Conservation (phyloP, 1,140 invertebrate species). For the Hesperophylax magnus region DNA sequence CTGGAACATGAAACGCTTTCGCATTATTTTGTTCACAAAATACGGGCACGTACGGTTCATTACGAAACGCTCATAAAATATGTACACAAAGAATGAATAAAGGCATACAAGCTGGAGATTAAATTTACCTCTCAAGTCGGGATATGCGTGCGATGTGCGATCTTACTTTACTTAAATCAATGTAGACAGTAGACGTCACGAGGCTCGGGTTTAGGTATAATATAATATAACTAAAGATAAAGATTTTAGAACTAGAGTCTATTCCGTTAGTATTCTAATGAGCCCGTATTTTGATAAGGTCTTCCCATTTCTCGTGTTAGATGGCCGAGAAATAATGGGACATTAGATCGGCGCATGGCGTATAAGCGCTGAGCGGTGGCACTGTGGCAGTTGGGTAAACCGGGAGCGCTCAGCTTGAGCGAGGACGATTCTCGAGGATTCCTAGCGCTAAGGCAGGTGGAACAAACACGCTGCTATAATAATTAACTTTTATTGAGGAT, state of each 20-base stretch:
- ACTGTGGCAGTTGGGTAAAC: no score
- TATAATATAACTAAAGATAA: no score
- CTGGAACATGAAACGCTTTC: constrained; percentile 29
- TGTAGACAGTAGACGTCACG: neutral
- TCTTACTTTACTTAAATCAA: constrained; percentile 1
- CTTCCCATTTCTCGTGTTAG: constrained; percentile 18
- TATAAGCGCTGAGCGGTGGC: neutral
- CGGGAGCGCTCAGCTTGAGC: neutral
- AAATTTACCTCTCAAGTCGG: constrained; percentile 32
- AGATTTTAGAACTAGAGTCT: no score
- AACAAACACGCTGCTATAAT: constrained; percentile 24
- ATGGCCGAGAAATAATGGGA: constrained; percentile 19
- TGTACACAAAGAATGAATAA: constrained; percentile 32
- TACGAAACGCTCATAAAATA: constrained; percentile 39
- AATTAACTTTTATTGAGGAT: constrained; percentile 42
- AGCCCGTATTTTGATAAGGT: neutral
- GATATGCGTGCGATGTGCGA: neutral
- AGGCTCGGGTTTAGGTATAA: neutral
- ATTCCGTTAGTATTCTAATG: neutral
- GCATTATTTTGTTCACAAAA: constrained; percentile 34
- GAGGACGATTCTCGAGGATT: constrained; percentile 5
- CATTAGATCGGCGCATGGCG: no score
- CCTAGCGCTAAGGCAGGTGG: constrained; percentile 16
- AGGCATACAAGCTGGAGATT: constrained; percentile 23
- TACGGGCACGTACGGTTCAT: constrained; percentile 22